These are phyloP conservation scores for Poeciliopsis gracilis DNA, from an alignment of 2,797 vertebrate species.

Conservation along the genomic window DNA sequence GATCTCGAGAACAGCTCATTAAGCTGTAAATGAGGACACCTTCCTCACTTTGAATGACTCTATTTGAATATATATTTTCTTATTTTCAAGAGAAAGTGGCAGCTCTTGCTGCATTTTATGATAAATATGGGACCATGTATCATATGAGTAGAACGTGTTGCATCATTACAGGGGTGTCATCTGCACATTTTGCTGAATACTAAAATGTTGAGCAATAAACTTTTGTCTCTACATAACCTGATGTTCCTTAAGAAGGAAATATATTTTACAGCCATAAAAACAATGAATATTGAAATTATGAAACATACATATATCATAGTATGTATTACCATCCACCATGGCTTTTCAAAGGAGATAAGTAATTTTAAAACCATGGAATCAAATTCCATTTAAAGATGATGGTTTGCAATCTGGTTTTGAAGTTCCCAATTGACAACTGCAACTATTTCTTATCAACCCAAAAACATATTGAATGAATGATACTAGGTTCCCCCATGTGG, in stretches of 20 bases:
- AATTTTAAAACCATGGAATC: neutral
- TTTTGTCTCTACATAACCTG: neutral
- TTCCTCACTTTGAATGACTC: neutral
- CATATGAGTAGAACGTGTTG: neutral
- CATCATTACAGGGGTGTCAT: neutral
- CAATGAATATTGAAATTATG: neutral
- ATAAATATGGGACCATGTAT: neutral
- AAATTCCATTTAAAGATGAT: neutral
- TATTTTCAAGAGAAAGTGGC: neutral
- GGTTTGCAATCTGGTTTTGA: neutral
- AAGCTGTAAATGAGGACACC: neutral
- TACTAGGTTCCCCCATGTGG: too few species aligned
- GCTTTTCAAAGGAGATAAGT: neutral
- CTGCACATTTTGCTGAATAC: neutral
- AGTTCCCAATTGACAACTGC: neutral
- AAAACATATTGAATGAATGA: neutral
- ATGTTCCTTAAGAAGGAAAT: neutral
- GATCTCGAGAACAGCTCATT: slow-evolving; percentile 1
- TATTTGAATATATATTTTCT: neutral
- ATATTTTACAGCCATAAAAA: neutral
- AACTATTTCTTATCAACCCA: neutral
- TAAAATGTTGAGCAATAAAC: neutral
- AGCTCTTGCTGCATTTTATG: neutral
- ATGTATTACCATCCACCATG: neutral
- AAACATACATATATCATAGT: neutral